phyloP scores from a whole-genome alignment of 2,888 invertebrate genomes.

The Cheilosia grossa region DNA sequence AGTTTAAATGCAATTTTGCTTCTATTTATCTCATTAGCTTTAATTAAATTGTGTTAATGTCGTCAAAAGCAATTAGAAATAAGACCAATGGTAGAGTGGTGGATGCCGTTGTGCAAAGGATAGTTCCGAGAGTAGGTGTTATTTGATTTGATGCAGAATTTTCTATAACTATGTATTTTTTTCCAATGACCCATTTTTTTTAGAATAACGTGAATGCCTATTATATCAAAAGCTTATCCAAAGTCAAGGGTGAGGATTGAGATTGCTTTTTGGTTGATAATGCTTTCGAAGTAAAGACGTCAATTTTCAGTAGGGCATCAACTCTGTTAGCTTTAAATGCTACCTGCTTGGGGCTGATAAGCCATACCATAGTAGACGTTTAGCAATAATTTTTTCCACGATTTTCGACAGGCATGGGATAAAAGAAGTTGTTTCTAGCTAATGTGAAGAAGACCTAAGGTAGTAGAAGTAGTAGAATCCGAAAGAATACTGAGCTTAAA shows the following conservation, averaged over 20 bases:
- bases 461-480: no score
- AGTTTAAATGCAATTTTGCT: no score
- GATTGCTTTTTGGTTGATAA: not conserved
- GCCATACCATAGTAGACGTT: not conserved
- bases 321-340: slow-evolving; percentile 11
- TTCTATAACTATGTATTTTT: not conserved
- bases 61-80: no score
- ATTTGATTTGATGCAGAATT: no score
- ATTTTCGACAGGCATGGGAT: not conserved
- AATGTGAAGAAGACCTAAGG: no score
- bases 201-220: not conserved
- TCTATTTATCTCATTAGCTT: no score
- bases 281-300: slow-evolving; percentile 2
- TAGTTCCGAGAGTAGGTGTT: no score
- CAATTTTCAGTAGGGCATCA: slow-evolving; percentile 6
- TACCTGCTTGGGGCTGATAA: not conserved
- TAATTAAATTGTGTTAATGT: no score
- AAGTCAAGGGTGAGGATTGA: slow-evolving; percentile 10
- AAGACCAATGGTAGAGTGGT: no score
- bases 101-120: no score
- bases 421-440: no score
- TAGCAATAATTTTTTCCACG: not conserved
- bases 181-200: not conserved
- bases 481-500: no score
- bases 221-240: not conserved